Percentiles rank a stretch among this genome's conserved stretches.
Evolutionary conservation across 2,113 vertebrate genomes (phyloP).

Genomic region (Polypterus bichir): DNA sequence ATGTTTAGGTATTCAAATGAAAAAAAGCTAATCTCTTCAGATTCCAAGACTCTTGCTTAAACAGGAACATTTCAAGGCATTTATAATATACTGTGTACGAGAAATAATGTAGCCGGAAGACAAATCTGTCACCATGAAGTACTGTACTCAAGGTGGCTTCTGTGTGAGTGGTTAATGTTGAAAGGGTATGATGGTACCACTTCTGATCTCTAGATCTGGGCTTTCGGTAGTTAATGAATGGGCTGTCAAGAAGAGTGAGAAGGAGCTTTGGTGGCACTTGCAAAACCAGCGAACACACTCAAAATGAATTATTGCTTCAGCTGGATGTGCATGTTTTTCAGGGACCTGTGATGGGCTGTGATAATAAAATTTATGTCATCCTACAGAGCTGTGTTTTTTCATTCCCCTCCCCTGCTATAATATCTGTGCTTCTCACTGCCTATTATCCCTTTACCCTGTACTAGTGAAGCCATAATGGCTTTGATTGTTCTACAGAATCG

Average conservation of each 20-base stretch:
- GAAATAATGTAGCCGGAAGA: not conserved
- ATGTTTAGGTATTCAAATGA: not conserved
- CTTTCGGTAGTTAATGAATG: slow-evolving; percentile 13
- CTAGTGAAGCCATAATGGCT: slow-evolving; percentile 9
- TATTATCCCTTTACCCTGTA: slow-evolving; percentile 19
- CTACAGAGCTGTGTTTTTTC: slow-evolving; percentile 27
- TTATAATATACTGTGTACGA: not conserved
- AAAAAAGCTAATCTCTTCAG: not conserved
- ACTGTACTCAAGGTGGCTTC: slow-evolving; percentile 2
- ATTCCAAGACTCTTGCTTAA: not conserved
- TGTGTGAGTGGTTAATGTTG: slow-evolving; percentile 20
- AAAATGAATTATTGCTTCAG: slow-evolving; percentile 31
- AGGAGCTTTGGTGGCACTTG: slow-evolving; percentile 12
- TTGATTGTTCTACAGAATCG: not conserved
- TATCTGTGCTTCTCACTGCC: slow-evolving; percentile 20
- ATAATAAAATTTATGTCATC: slow-evolving; percentile 38
- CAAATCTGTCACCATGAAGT: slow-evolving; percentile 11
- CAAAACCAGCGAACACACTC: slow-evolving; percentile 8
- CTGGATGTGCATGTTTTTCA: slow-evolving; percentile 36
- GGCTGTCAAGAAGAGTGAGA: slow-evolving; percentile 17
- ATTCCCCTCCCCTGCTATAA: slow-evolving; percentile 29
- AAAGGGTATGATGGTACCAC: slow-evolving; percentile 11
- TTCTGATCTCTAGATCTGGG: slow-evolving; percentile 15
- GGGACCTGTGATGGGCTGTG: slow-evolving; percentile 33
- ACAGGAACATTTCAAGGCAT: not conserved